A percentile compares a stretch with the other conserved stretches of the same genome.
phyloP scores from a whole-genome alignment of 2,888 invertebrate genomes.

The Xestia ashworthii region DNA sequence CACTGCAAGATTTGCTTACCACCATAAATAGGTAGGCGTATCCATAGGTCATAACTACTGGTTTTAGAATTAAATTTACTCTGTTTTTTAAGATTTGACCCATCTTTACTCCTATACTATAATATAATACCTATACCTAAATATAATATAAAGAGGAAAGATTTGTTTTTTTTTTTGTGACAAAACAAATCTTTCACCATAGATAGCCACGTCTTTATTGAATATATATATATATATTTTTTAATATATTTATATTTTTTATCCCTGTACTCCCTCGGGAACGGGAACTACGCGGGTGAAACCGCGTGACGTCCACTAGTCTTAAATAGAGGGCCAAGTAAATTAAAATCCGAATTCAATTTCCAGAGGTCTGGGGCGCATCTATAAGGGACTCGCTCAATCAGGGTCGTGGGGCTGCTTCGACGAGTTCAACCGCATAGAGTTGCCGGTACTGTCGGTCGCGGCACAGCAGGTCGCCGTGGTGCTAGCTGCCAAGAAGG shows the following conservation, averaged over 20 bases:
- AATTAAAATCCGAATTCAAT: not conserved
- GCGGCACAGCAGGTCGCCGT: conserved; percentile 99
- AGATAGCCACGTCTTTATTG: too few species aligned
- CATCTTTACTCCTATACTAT: too few species aligned
- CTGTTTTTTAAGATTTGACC: not conserved
- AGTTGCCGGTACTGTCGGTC: conserved; percentile 96
- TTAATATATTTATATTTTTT: too few species aligned
- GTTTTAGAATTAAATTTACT: not conserved
- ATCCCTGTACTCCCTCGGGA: too few species aligned
- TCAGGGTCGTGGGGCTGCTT: conserved; percentile 99
- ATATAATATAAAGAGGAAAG: too few species aligned
- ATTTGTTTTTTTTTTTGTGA: too few species aligned
- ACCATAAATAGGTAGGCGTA: not conserved
- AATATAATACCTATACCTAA: too few species aligned
- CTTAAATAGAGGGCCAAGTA: not conserved
- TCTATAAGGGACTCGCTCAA: conserved; percentile 98
- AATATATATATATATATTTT: too few species aligned
- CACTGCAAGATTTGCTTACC: not conserved
- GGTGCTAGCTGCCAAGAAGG: conserved; percentile 97
- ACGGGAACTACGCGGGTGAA: too few species aligned
- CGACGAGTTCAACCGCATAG: conserved; percentile 99
- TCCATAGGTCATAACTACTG: not conserved
- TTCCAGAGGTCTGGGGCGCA: conserved; percentile 96
- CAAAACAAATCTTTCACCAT: too few species aligned
- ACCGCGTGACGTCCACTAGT: too few species aligned